phyloP scores from a whole-genome alignment of 2,888 invertebrate species.

The Drymonia ruficornis region DNA sequence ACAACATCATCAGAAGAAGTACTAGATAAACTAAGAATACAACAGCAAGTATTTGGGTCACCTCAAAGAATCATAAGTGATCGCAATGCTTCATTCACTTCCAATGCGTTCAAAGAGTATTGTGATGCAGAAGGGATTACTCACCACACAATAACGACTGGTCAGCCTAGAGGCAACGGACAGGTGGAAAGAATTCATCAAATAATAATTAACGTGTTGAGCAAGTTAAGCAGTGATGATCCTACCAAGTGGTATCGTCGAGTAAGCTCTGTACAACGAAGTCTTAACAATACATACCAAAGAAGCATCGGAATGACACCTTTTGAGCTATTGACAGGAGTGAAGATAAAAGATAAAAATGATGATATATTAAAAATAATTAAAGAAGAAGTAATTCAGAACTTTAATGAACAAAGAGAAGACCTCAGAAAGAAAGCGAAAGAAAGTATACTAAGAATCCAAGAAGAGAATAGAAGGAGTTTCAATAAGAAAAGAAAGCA shows the following conservation, averaged over 20 bases:
- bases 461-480: conserved; percentile 15
- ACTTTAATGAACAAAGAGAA: conserved; percentile 11
- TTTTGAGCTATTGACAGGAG: conserved; percentile 19
- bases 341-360: conserved; percentile 11
- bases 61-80: not conserved
- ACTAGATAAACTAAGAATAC: not conserved
- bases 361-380: conserved; percentile 1
- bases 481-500: conserved; percentile 14
- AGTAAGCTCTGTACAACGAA: conserved; percentile 21
- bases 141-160: not conserved
- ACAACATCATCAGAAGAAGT: not conserved
- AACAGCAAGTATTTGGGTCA: not conserved
- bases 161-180: not conserved
- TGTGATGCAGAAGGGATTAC: not conserved
- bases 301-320: conserved; percentile 27
- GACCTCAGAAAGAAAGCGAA: conserved; percentile 14
- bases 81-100: not conserved
- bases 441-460: conserved; percentile 15
- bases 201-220: not conserved
- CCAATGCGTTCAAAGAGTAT: not conserved
- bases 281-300: conserved; percentile 32
- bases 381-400: conserved; percentile 13
- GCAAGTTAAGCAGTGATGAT: not conserved
- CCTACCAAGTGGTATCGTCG: conserved; percentile 6
- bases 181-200: not conserved